Base-by-base conservation (phyloP, 2,797 vertebrate species). In the Capromys pilorides region DNA sequence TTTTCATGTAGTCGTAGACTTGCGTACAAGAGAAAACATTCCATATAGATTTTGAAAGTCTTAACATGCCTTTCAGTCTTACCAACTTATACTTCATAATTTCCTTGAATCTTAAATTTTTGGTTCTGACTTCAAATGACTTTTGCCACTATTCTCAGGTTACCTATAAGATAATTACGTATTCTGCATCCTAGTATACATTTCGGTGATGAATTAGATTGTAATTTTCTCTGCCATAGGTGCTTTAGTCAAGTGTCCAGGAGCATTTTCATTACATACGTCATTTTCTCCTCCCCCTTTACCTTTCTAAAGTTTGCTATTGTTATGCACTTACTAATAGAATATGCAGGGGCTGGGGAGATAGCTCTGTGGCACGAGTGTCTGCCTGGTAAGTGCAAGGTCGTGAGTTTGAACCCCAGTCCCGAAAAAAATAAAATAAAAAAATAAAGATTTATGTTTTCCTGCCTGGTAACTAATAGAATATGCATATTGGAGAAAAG, bases 121-220 rank as follows among this genome's bases (percentile, higher is more conserved):
- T 95, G 62, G 49, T 67, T 89, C 39, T 51, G 88, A 95, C 91
- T 97, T 96, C 45, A 96, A 86, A 87, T 94, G 1, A 96, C 22
- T 93, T 97, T 59, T 82, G n/a, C 81, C 88, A 91, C 54, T 81
- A 64, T 82, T 91, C 88, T 94, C 64, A 28, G 77, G 39, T 61
- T 94, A 41, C 96, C 95, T 88, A 90, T 71, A 92, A 92, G 75
- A 59, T 92, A 85, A 94, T 92, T 95, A 88, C 95, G 78, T 45
- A 83, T 97, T 96, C 94, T 59, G 71, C 28, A 86, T 83, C 73
- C 95, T 83, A 66, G 71, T 93, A 12, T 82, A 75, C 12, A 89
- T 96, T 97, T 84, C 92, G 91, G 51, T 91, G 84, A 91, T 93
- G 96, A 98, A 93, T 93, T 93, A 0, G 92, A 75, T 94, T 96